phyloP scores from a whole-genome alignment of 2,797 vertebrate species.

The Champsocephalus esox region DNA sequence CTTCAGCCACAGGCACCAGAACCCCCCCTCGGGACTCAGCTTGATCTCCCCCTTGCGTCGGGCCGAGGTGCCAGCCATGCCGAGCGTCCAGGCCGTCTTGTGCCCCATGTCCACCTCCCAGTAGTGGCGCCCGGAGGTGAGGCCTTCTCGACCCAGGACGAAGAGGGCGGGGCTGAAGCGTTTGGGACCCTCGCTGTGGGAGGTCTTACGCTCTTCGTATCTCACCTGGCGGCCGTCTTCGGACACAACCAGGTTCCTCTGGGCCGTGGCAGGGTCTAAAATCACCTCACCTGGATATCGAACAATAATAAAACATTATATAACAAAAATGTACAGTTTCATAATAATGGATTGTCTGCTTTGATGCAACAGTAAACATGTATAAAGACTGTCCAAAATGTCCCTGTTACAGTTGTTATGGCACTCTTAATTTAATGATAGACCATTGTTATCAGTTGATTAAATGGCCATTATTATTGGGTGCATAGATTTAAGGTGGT shows the following conservation, averaged over 20 bases:
- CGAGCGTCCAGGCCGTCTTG: slow-evolving; percentile 88
- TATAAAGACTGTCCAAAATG: no score
- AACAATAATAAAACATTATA: background rate
- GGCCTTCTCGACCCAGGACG: slow-evolving; percentile 81
- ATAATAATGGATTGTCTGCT: background rate
- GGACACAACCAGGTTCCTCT: slow-evolving; percentile 84
- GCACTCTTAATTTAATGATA: no score
- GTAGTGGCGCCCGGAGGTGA: slow-evolving; percentile 85
- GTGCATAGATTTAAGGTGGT: no score
- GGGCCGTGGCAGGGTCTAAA: slow-evolving; percentile 86
- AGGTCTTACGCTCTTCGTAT: slow-evolving; percentile 75
- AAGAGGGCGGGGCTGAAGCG: slow-evolving; percentile 88
- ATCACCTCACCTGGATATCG: slow-evolving; percentile 82
- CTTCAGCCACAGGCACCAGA: slow-evolving; percentile 87
- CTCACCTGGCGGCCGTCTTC: slow-evolving; percentile 84
- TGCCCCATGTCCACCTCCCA: slow-evolving; percentile 88
- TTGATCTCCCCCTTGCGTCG: slow-evolving; percentile 87
- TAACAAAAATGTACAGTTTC: background rate
- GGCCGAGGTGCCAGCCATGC: slow-evolving; percentile 74
- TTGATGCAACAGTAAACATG: background rate
- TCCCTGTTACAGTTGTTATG: no score
- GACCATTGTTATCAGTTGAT: no score
- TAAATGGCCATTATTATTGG: no score
- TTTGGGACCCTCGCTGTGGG: slow-evolving; percentile 69
- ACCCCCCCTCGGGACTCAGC: slow-evolving; percentile 82